Evolutionary conservation across 2,888 invertebrate species (phyloP).

Genomic region (Caenorhabditis angaria): DNA sequence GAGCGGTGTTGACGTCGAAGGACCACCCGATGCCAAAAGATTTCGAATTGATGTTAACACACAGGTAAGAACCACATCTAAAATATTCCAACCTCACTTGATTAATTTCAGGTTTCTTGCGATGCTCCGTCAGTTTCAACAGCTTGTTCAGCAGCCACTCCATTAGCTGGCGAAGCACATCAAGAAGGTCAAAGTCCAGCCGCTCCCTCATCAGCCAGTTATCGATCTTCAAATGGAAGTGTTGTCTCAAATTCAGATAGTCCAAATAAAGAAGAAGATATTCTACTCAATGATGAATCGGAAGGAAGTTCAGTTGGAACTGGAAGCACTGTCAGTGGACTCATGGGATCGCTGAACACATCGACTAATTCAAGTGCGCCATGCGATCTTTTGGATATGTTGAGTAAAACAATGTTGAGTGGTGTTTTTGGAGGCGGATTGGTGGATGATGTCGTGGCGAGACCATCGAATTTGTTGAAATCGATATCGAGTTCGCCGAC

Average conservation of each 20-base stretch:
- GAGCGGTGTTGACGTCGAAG: slow-evolving; percentile 33
- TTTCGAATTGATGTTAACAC: slow-evolving; percentile 43
- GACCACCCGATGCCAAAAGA: slow-evolving; percentile 53
- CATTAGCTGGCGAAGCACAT: slow-evolving; percentile 38
- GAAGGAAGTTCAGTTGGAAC: slow-evolving; percentile 8
- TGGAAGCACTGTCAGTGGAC: not conserved
- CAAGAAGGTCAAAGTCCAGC: slow-evolving; percentile 54
- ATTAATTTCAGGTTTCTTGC: slow-evolving; percentile 22
- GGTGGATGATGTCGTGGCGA: not conserved
- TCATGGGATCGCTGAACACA: not conserved
- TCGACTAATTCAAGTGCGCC: not conserved
- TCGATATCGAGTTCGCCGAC: slow-evolving; percentile 22
- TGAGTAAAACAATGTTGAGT: slow-evolving; percentile 33
- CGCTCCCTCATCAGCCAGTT: slow-evolving; percentile 50
- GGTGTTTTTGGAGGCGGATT: not conserved
- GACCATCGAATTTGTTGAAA: not conserved
- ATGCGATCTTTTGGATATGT: slow-evolving; percentile 30
- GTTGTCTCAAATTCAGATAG: slow-evolving; percentile 37
- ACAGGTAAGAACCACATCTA: slow-evolving; percentile 16
- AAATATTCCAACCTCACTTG: not conserved
- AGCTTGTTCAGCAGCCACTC: slow-evolving; percentile 17
- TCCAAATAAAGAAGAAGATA: slow-evolving; percentile 37
- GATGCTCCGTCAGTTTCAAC: slow-evolving; percentile 25
- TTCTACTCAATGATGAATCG: slow-evolving; percentile 12
- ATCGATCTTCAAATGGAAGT: slow-evolving; percentile 39